A percentile compares a stretch with the other conserved stretches of the same genome.
Evolutionary conservation across 1,140 invertebrate species (phyloP).

Genomic region (Magallana ariakensis): DNA sequence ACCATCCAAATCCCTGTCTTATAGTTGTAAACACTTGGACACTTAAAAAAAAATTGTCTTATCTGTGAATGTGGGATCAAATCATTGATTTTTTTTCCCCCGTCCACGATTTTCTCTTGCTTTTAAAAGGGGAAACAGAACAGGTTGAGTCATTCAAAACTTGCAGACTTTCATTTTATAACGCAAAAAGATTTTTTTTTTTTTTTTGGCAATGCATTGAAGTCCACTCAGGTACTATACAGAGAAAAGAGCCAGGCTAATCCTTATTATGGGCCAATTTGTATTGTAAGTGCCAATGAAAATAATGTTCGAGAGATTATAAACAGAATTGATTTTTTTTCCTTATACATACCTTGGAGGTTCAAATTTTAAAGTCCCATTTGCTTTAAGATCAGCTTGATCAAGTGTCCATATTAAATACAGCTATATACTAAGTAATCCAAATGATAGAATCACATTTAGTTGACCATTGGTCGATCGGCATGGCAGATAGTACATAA

Average conservation of each 20-base stretch:
- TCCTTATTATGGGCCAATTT: not conserved
- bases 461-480: not conserved
- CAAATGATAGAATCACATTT: not conserved
- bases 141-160: no score
- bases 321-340: no score
- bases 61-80: conserved; percentile 19
- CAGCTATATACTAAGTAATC: not conserved
- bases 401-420: not conserved
- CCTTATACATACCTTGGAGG: no score
- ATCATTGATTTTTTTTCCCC: not conserved
- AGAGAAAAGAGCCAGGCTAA: not conserved
- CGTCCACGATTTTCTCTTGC: not conserved
- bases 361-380: no score
- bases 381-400: no score
- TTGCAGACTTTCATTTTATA: no score
- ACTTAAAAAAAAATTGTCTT: not conserved
- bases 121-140: not conserved
- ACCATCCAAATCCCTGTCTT: not conserved
- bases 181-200: no score
- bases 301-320: conserved; percentile 9
- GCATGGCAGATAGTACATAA: not conserved
- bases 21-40: conserved; percentile 7
- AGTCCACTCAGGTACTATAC: not conserved
- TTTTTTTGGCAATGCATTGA: no score
- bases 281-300: not conserved